phyloP scores from a whole-genome alignment of 2,113 vertebrate genomes.

The Apeltes quadracus region DNA sequence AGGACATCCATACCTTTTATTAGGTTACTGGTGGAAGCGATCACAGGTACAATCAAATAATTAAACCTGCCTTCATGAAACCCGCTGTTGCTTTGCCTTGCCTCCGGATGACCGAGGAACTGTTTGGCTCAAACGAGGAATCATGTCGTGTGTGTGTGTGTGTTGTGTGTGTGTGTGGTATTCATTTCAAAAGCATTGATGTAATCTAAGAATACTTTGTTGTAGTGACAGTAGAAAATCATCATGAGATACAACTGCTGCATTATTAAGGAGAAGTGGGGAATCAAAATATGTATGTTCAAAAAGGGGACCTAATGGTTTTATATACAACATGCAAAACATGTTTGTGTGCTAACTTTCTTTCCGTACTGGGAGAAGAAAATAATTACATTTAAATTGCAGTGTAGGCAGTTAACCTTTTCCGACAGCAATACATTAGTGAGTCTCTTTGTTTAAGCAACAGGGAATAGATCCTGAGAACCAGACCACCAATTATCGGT shows the following conservation, averaged over 20 bases:
- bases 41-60: conserved; percentile 63
- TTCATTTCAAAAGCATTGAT: not conserved
- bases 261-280: not conserved
- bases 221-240: too few species aligned
- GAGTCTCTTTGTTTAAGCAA: conserved; percentile 42
- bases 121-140: not conserved
- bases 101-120: conserved; percentile 28
- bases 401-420: conserved; percentile 61
- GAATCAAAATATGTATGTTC: conserved; percentile 5
- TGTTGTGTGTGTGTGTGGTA: not conserved
- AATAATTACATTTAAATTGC: conserved; percentile 65
- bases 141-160: not conserved
- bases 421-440: conserved; percentile 62
- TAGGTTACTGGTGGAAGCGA: conserved; percentile 35
- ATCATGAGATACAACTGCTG: too few species aligned
- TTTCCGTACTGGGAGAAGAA: conserved; percentile 12
- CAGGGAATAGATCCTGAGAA: conserved; percentile 56
- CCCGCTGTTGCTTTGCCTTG: not conserved
- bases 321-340: not conserved
- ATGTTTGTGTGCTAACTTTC: conserved; percentile 1
- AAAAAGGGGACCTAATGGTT: not conserved
- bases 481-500: conserved; percentile 65
- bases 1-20: conserved; percentile 43
- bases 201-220: not conserved
- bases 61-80: conserved; percentile 49